These are phyloP conservation scores for Hestina assimilis DNA, from an alignment of 1,140 invertebrate genomes.

Conservation along the genomic window DNA sequence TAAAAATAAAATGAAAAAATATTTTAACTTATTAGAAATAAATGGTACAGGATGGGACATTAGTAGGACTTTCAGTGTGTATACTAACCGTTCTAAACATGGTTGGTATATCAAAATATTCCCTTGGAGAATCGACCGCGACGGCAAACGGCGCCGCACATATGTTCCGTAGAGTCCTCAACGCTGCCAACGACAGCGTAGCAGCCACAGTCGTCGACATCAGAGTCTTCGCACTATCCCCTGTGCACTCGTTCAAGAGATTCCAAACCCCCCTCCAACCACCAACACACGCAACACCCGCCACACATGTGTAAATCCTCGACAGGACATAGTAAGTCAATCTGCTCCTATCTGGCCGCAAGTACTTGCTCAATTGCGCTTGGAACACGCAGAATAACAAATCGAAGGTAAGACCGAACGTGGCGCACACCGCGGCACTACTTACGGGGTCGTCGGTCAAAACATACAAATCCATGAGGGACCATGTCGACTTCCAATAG, in stretches of 20 bases:
- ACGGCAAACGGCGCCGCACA: conserved; percentile 89
- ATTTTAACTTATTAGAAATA: too few species aligned
- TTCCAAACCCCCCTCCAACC: conserved; percentile 91
- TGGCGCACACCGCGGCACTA: conserved; percentile 83
- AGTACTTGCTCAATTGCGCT: conserved; percentile 79
- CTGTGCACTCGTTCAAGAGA: conserved; percentile 85
- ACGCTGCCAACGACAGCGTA: conserved; percentile 81
- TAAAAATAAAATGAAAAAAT: too few species aligned
- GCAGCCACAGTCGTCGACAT: conserved; percentile 81
- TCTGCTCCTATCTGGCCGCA: conserved; percentile 83
- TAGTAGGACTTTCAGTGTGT: too few species aligned
- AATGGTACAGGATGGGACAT: too few species aligned
- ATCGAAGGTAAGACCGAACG: conserved; percentile 83
- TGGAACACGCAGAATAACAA: conserved; percentile 84
- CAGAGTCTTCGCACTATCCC: conserved; percentile 79
- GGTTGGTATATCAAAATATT: conserved; percentile 90
- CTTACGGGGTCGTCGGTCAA: conserved; percentile 79
- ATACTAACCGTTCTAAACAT: conserved; percentile 83
- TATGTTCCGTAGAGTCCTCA: conserved; percentile 86
- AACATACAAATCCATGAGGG: conserved; percentile 86
- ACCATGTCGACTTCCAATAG: conserved; percentile 93
- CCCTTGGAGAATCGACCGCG: conserved; percentile 83
- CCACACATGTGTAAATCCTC: conserved; percentile 86
- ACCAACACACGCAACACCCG: conserved; percentile 88
- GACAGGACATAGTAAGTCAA: conserved; percentile 85